phyloP scores from a whole-genome alignment of 1,140 invertebrate species.

The Adoxophyes honmai region DNA sequence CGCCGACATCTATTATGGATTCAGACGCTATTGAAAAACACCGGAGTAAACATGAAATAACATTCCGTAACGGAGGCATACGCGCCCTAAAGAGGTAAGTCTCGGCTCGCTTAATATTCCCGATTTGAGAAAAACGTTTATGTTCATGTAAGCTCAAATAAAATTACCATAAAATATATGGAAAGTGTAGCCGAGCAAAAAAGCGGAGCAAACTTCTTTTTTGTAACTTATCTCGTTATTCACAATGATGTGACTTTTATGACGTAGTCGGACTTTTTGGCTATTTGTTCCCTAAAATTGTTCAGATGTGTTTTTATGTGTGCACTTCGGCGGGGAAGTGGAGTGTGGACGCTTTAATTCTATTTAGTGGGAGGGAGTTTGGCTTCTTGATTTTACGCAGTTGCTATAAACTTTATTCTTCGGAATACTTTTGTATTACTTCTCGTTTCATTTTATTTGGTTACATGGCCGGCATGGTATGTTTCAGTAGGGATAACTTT shows the following conservation, averaged over 20 bases:
- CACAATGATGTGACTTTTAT: constrained; percentile 66
- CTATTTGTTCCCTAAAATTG: constrained; percentile 52
- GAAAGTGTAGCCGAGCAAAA: constrained; percentile 46
- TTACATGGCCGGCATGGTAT: too few relatives aligned
- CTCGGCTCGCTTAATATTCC: constrained; percentile 1
- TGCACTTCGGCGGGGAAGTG: not conserved
- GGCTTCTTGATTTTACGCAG: too few relatives aligned
- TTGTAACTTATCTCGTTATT: constrained; percentile 62
- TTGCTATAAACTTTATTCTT: too few relatives aligned
- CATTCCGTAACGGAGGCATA: not conserved
- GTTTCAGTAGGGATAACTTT: too few relatives aligned
- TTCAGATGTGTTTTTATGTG: constrained; percentile 27
- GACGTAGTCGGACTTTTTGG: constrained; percentile 51
- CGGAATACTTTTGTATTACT: too few relatives aligned
- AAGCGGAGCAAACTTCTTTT: constrained; percentile 48
- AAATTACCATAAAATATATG: constrained; percentile 61
- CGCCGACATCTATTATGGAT: not conserved
- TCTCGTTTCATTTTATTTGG: too few relatives aligned
- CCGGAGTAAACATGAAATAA: not conserved
- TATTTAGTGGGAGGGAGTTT: not conserved
- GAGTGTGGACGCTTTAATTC: constrained; percentile 11
- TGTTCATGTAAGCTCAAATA: constrained; percentile 40
- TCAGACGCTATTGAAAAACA: not conserved
- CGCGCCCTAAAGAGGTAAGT: constrained; percentile 1
- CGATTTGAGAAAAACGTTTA: constrained; percentile 26